phyloP scores from a whole-genome alignment of 1,140 invertebrate genomes.

The Cylas formicarius region DNA sequence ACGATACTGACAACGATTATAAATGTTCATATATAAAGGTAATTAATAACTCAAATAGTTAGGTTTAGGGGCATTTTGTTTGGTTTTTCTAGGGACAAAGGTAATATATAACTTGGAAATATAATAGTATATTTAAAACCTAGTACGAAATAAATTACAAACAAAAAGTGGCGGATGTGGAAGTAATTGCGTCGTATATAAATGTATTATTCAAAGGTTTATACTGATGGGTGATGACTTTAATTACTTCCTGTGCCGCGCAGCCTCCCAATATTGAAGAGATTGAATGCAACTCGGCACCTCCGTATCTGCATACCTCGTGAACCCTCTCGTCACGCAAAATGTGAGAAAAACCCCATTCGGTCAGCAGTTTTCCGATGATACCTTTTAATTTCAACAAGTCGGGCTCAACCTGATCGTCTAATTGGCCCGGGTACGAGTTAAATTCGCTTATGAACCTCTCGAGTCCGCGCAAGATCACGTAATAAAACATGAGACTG shows the following conservation, averaged over 20 bases:
- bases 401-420: constrained; percentile 58
- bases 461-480: constrained; percentile 84
- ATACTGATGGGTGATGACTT: constrained; percentile 95
- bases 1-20: too few relatives aligned
- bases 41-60: too few relatives aligned
- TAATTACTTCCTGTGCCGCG: constrained; percentile 93
- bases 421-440: constrained; percentile 82
- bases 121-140: neutral
- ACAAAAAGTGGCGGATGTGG: constrained; percentile 68
- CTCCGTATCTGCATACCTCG: constrained; percentile 91
- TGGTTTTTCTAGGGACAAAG: too few relatives aligned
- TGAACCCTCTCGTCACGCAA: constrained; percentile 91
- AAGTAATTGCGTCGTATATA: constrained; percentile 90
- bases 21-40: too few relatives aligned
- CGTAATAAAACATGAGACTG: constrained; percentile 83
- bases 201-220: constrained; percentile 93
- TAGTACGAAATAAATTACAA: constrained; percentile 13
- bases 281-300: constrained; percentile 90
- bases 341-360: constrained; percentile 69
- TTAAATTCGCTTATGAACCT: constrained; percentile 84
- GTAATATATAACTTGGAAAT: too few relatives aligned
- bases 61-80: too few relatives aligned
- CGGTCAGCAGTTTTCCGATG: constrained; percentile 62
- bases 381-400: constrained; percentile 37
- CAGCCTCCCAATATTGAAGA: constrained; percentile 89